Evolutionary conservation across 2,797 vertebrate species (phyloP).

Genomic region (Pseudomugil tenellus): DNA sequence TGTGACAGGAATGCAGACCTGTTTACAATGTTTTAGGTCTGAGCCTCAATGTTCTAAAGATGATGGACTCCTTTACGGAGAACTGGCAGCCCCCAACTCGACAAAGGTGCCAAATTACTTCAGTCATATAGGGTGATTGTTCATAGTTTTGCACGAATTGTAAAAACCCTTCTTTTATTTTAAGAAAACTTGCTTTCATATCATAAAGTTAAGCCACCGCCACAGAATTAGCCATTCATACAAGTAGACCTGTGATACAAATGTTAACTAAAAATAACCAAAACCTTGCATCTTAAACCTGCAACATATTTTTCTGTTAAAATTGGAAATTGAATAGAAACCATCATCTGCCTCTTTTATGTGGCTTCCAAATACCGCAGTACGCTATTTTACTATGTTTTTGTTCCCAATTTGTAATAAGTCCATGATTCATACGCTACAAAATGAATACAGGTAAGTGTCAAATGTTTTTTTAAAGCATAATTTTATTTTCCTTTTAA

Average conservation of each 20-base stretch:
- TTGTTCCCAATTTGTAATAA: neutral
- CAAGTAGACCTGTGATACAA: neutral
- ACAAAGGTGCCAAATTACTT: too few relatives aligned
- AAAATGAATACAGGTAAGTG: slow-evolving; percentile 6
- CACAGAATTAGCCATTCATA: neutral
- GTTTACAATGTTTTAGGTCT: neutral
- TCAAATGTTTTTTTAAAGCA: too few relatives aligned
- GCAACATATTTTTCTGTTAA: neutral
- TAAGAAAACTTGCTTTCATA: neutral
- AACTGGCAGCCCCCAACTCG: neutral
- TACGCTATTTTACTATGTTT: neutral
- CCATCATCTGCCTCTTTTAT: neutral
- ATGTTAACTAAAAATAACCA: neutral
- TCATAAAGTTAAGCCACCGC: neutral
- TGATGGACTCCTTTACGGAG: neutral
- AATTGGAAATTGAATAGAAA: neutral
- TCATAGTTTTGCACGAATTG: too few relatives aligned
- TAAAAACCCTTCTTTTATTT: neutral
- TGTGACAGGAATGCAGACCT: slow-evolving; percentile 6
- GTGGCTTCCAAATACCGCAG: neutral
- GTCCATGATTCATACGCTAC: neutral
- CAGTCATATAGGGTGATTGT: too few relatives aligned
- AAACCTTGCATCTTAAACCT: neutral
- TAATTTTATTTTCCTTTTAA: too few relatives aligned
- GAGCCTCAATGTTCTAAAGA: neutral